Evolutionary conservation across 2,113 vertebrate species (phyloP).

Genomic region (Hemiprocne comata): DNA sequence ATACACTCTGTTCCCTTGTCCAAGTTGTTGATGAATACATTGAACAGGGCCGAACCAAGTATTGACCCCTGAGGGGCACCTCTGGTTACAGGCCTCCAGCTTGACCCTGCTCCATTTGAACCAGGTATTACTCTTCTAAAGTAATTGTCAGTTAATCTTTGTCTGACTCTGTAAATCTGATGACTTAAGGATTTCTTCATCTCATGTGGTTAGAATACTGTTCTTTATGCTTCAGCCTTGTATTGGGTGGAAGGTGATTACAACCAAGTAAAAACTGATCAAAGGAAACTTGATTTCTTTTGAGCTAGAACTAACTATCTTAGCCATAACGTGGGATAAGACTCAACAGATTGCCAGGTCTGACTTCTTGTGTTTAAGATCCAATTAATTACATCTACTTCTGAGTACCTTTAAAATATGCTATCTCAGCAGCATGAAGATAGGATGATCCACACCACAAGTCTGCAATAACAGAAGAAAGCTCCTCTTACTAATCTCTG

Average conservation of each 20-base stretch:
- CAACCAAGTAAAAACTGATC: neutral
- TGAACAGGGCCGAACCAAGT: too few relatives aligned
- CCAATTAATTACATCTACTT: neutral
- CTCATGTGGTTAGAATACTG: neutral
- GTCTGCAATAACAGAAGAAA: neutral
- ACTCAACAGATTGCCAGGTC: neutral
- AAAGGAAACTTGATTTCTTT: neutral
- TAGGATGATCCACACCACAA: neutral
- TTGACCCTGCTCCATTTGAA: neutral
- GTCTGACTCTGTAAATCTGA: neutral
- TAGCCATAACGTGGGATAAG: neutral
- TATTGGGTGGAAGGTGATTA: neutral
- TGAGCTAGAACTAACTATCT: neutral
- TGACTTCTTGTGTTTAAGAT: rapidly evolving
- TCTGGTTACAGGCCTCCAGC: too few relatives aligned
- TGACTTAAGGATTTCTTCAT: neutral
- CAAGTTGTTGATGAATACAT: too few relatives aligned
- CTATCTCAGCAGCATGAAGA: neutral
- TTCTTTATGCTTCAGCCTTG: neutral
- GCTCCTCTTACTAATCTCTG: neutral
- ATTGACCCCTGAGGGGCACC: too few relatives aligned
- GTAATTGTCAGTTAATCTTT: neutral
- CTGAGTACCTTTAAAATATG: neutral
- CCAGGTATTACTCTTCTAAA: neutral
- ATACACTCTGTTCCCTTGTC: too few relatives aligned